Evolutionary conservation across 92 coral and sea anemone genomes (phyloP).

Genomic region (Palythoa grandis): DNA sequence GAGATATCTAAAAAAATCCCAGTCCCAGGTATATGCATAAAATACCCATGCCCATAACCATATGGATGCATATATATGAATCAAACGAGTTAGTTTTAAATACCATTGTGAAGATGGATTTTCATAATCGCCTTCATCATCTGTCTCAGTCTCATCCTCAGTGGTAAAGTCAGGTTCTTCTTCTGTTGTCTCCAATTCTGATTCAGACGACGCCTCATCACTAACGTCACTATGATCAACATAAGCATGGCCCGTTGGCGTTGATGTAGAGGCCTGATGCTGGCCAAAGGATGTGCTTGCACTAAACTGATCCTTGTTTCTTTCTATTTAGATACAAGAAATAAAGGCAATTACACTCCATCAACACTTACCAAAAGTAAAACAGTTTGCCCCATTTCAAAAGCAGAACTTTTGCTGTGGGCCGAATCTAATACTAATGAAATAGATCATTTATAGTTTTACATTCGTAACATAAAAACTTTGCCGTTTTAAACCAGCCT

Average conservation of each 20-base stretch:
- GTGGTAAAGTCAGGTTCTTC: conserved; percentile 1
- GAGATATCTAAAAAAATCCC: neutral
- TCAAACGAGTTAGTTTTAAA: neutral
- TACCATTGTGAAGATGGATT: neutral
- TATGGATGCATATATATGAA: neutral
- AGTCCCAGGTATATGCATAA: neutral
- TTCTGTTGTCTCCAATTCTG: neutral
- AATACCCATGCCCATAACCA: neutral
- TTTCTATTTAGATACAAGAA: neutral
- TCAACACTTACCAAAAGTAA: neutral
- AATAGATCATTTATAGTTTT: neutral
- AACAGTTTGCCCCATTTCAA: neutral
- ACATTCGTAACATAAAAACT: neutral
- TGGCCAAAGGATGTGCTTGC: neutral
- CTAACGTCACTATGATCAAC: neutral
- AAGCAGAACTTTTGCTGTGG: neutral
- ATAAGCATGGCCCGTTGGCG: neutral
- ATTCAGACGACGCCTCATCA: neutral
- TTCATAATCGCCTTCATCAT: neutral
- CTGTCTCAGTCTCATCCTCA: conserved; percentile 1
- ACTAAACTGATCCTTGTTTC: neutral
- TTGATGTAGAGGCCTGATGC: neutral
- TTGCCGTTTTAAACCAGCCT: neutral
- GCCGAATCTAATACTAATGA: neutral
- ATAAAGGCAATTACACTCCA: neutral